Evolutionary conservation across 1,140 invertebrate genomes (phyloP).

Genomic region (Cataglyphis hispanica): DNA sequence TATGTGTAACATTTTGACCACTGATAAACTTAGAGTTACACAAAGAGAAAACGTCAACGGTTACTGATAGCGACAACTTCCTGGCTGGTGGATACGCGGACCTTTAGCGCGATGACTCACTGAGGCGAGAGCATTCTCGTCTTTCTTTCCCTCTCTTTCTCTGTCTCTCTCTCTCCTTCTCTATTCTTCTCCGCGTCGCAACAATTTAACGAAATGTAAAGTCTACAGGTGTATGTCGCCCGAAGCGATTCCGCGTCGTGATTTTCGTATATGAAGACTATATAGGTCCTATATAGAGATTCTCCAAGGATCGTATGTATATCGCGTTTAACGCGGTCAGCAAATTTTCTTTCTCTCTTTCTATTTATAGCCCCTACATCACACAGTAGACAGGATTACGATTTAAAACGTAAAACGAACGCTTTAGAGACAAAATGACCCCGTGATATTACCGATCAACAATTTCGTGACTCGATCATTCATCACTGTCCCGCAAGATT

Average conservation of each 20-base stretch:
- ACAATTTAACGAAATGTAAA: too few species aligned
- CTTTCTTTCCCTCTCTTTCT: neutral
- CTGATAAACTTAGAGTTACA: constrained; percentile 69
- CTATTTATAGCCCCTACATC: constrained; percentile 40
- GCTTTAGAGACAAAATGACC: neutral
- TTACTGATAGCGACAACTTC: constrained; percentile 70
- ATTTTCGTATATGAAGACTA: constrained; percentile 2
- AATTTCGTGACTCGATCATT: neutral
- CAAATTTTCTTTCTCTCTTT: neutral
- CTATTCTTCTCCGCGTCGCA: neutral
- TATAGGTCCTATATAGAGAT: neutral
- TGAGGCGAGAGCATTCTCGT: constrained; percentile 7
- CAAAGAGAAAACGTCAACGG: constrained; percentile 64
- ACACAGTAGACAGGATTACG: neutral
- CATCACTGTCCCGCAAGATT: neutral
- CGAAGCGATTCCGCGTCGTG: constrained; percentile 5
- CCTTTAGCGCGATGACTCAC: constrained; percentile 57
- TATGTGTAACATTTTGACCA: constrained; percentile 59
- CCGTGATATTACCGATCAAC: neutral
- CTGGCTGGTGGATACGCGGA: constrained; percentile 48
- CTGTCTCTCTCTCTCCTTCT: neutral
- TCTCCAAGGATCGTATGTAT: neutral
- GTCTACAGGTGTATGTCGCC: constrained; percentile 40
- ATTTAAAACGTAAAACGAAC: constrained; percentile 8
- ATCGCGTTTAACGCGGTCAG: too few species aligned